phyloP scores from a whole-genome alignment of 2,888 invertebrate genomes.

The Ormia ochracea region DNA sequence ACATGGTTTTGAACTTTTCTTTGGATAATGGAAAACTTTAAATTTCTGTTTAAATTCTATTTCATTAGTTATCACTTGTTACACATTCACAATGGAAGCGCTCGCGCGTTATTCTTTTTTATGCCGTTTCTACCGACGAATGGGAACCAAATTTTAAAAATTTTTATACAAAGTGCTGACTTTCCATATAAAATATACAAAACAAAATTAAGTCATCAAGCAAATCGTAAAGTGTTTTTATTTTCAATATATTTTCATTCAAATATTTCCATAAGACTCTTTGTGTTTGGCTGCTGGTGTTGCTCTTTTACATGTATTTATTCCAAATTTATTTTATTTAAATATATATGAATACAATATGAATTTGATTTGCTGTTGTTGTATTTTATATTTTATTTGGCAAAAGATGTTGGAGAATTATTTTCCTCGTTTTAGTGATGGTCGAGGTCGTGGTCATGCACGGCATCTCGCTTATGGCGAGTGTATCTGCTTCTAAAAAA shows the following conservation, averaged over 20 bases:
- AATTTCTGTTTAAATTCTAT: slow-evolving; percentile 18
- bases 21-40: slow-evolving; percentile 31
- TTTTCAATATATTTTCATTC: slow-evolving; percentile 25
- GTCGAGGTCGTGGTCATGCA: slow-evolving; percentile 59
- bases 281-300: slow-evolving; percentile 24
- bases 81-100: slow-evolving; percentile 42
- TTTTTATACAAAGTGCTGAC: slow-evolving; percentile 56
- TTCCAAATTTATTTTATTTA: slow-evolving; percentile 33
- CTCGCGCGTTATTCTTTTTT: slow-evolving; percentile 46
- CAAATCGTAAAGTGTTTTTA: slow-evolving; percentile 26
- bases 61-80: slow-evolving; percentile 41
- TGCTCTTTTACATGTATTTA: slow-evolving; percentile 40
- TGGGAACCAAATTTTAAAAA: slow-evolving; percentile 43
- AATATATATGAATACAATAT: slow-evolving; percentile 24
- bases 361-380: slow-evolving; percentile 44
- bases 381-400: slow-evolving; percentile 32
- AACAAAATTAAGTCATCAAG: slow-evolving; percentile 27
- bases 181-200: slow-evolving; percentile 42
- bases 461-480: slow-evolving; percentile 65
- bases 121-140: slow-evolving; percentile 52
- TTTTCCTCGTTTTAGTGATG: slow-evolving; percentile 56
- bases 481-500: slow-evolving; percentile 39
- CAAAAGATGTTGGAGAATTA: slow-evolving; percentile 40
- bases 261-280: slow-evolving; percentile 10
- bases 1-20: slow-evolving; percentile 34